Evolutionary conservation across 2,888 invertebrate genomes (phyloP), one percentile per base, ranked within the genome.

Genomic region (Hymenopus coronatus): DNA sequence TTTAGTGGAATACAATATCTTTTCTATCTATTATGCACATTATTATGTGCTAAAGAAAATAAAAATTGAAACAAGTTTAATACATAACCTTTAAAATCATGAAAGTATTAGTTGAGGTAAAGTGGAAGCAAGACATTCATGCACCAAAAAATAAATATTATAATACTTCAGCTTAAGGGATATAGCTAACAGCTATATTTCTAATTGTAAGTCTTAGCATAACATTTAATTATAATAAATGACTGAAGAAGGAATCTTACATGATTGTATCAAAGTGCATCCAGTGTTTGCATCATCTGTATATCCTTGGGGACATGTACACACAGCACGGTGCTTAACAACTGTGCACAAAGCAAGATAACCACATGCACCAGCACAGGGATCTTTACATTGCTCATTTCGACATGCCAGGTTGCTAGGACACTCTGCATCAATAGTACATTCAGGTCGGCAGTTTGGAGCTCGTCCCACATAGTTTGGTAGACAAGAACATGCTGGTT

Each of bases 381-480:
- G 98, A 93, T 98, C 97, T 92, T 95, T 95, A 92, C 98, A 98
- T 90, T 96, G 96, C 92, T 97, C 96, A 92, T 97, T 96, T 90
- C 96, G 94, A 92, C 98, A 98, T 89, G 97, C 97, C 90, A 97
- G 94, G 92, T 97, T 96, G 91, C 96, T 96, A 2, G 97, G 95
- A 92, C 98, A 98, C 93, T 98, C 98, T 14, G 96, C 96, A 92
- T 96, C 95, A 90, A 96, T 96, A 6, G 96, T 96, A 92, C 97
- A 97, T 93, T 97, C 97, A 0, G 98, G 97, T 91, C 97, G 94
- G 92, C 98, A 98, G 92, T 97, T 97, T 46, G 97, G 97, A 88
- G 98, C 97, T 91, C 97, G 95, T 90, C 98, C 98, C 87, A 97
- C 95, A 92, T 96, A 97, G 92, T 97, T 96, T 40, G 95, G 94